Conservation (phyloP, 2,113 vertebrate species). For the Hypanus sabinus region DNA sequence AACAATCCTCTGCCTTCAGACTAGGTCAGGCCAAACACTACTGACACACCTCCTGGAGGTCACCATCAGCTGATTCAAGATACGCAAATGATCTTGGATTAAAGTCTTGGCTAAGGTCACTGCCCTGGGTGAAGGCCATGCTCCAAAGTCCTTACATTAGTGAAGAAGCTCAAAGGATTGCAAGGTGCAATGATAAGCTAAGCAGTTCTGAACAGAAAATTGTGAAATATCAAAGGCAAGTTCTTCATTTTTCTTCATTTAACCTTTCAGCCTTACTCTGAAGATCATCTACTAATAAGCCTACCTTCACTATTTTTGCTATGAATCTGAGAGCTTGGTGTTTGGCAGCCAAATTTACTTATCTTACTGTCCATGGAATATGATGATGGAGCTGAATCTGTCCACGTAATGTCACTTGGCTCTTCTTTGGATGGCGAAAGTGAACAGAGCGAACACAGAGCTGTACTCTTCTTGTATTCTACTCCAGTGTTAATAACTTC, state of each 20-base stretch:
- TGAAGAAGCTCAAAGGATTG: neutral
- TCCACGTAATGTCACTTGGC: neutral
- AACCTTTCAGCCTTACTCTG: neutral
- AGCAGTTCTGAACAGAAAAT: neutral
- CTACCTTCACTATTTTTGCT: constrained; percentile 4
- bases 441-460: neutral
- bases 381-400: neutral
- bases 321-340: neutral
- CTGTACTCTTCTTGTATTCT: neutral
- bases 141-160: neutral
- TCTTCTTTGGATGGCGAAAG: neutral
- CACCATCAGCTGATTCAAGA: neutral
- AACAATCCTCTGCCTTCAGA: neutral
- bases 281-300: neutral
- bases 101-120: neutral
- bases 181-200: neutral
- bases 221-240: neutral
- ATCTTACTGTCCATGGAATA: constrained; percentile 17
- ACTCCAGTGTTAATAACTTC: neutral
- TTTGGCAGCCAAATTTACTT: constrained; percentile 27
- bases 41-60: neutral
- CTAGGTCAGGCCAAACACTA: neutral
- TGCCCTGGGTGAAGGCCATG: neutral
- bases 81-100: neutral
- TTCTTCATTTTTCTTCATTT: neutral